Conservation (phyloP, 1,140 invertebrate species). For the Leptinotarsa texana region DNA sequence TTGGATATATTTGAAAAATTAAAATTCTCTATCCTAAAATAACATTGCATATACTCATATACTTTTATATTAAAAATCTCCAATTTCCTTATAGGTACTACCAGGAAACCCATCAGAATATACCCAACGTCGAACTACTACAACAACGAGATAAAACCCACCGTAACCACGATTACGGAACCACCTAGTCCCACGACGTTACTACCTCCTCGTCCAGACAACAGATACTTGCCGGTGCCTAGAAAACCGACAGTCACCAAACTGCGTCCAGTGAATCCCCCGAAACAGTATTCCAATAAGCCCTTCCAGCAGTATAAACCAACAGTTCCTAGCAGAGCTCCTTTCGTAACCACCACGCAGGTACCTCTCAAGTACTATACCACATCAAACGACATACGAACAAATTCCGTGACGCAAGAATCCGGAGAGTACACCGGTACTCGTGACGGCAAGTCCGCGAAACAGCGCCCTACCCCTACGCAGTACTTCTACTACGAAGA, state of each 20-base stretch:
- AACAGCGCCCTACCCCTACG: conserved; percentile 56
- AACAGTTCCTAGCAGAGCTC: conserved; percentile 22
- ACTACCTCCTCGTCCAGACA: conserved; percentile 6
- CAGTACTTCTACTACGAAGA: conserved; percentile 64
- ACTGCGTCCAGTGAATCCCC: conserved; percentile 55
- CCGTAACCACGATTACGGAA: conserved; percentile 21
- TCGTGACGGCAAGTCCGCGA: conserved; percentile 10
- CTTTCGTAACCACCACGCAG: conserved; percentile 59
- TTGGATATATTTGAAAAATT: too few species aligned
- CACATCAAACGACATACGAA: conserved; percentile 58
- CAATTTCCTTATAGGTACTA: background rate
- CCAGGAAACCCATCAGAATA: conserved; percentile 15
- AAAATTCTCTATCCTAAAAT: too few species aligned
- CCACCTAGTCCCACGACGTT: conserved; percentile 1
- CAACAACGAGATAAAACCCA: conserved; percentile 5
- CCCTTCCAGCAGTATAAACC: conserved; percentile 33
- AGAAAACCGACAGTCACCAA: conserved; percentile 37
- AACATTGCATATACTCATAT: background rate
- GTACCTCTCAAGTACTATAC: conserved; percentile 65
- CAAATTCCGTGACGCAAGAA: conserved; percentile 59
- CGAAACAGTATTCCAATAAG: conserved; percentile 31
- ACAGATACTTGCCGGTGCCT: conserved; percentile 29
- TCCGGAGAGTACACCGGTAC: conserved; percentile 45
- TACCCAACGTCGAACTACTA: conserved; percentile 10
- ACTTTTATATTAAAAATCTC: background rate